phyloP scores from a whole-genome alignment of 1,140 invertebrate genomes.

The Drosophila setifemur region DNA sequence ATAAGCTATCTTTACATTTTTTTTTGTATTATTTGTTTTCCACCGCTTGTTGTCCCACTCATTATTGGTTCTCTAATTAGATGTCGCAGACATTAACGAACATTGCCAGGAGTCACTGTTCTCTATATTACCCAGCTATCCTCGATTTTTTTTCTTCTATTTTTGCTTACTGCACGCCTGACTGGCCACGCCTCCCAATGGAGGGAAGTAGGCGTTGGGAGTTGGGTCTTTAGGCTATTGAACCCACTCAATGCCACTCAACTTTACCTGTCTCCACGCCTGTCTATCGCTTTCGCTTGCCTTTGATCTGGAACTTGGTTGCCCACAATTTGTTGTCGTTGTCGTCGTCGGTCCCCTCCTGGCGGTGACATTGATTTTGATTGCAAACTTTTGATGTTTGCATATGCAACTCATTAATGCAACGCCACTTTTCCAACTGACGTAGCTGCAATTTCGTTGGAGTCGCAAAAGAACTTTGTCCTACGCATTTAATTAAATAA shows the following conservation, averaged over 20 bases:
- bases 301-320: conserved; percentile 20
- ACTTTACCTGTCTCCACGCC: conserved; percentile 1
- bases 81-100: conserved; percentile 45
- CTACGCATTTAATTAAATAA: conserved; percentile 69
- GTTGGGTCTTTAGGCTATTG: conserved; percentile 39
- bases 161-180: conserved; percentile 37
- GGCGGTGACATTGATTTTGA: conserved; percentile 65
- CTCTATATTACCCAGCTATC: no score
- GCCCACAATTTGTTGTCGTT: conserved; percentile 30
- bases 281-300: not conserved
- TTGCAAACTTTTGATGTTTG: conserved; percentile 60
- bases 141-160: conserved; percentile 15
- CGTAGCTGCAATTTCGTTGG: not conserved
- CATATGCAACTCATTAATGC: conserved; percentile 62
- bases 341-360: no score
- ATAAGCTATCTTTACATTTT: conserved; percentile 3
- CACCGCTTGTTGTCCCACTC: not conserved
- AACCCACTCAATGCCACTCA: conserved; percentile 44
- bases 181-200: conserved; percentile 42
- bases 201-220: not conserved
- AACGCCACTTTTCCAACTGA: conserved; percentile 29
- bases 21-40: conserved; percentile 23
- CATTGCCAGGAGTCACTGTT: conserved; percentile 22
- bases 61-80: conserved; percentile 57
- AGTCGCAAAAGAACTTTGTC: conserved; percentile 29